Conservation (phyloP, 2,113 vertebrate species). For the Myiopsitta monachus region DNA sequence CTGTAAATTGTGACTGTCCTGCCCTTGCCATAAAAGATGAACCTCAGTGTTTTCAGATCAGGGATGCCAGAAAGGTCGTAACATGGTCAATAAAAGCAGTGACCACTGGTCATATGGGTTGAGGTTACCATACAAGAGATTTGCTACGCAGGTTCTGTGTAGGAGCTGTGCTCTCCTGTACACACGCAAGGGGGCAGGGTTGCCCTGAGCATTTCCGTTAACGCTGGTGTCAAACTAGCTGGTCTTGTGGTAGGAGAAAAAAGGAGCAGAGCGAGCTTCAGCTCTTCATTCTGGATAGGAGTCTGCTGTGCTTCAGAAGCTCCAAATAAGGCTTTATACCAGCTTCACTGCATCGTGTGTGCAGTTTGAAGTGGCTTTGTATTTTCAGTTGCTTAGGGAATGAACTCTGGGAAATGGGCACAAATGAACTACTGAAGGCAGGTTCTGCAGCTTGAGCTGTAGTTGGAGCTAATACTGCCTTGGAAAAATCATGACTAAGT, state of each 20-base stretch:
- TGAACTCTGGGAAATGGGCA: background rate
- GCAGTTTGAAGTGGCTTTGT: background rate
- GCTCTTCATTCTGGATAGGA: background rate
- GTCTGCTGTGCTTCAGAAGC: background rate
- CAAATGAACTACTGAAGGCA: background rate
- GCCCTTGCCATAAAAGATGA: background rate
- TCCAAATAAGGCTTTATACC: background rate
- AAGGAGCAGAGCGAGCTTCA: background rate
- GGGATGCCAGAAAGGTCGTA: background rate
- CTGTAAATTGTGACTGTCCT: background rate
- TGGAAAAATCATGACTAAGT: background rate
- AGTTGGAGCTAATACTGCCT: background rate
- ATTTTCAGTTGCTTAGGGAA: background rate
- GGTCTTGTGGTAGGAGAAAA: background rate
- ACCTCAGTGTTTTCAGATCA: background rate
- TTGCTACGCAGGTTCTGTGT: background rate
- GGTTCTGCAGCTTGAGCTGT: background rate
- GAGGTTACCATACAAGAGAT: background rate
- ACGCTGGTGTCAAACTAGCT: background rate
- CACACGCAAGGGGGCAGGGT: background rate
- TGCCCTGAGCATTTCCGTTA: background rate
- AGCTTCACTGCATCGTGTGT: background rate
- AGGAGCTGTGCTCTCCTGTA: background rate
- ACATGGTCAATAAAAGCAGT: background rate
- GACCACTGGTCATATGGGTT: accelerated